Percentiles rank a stretch among this genome's conserved stretches.
Evolutionary conservation across 2,888 invertebrate species (phyloP).

Genomic region (Hyalella azteca): DNA sequence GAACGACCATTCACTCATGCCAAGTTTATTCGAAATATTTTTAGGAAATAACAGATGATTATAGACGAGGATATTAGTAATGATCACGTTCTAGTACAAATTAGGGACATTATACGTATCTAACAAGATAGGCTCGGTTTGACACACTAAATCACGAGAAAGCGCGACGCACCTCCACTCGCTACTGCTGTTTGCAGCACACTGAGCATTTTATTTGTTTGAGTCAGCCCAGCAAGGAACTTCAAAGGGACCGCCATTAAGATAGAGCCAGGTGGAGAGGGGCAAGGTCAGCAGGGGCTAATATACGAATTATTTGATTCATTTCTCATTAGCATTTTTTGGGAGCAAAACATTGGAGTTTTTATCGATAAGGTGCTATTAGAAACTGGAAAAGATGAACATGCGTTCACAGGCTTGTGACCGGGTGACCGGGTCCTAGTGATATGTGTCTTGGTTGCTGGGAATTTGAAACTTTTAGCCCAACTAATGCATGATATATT

Average conservation of each 20-base stretch:
- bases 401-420: too few species aligned
- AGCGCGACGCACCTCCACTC: neutral
- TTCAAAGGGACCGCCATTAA: slow-evolving; percentile 37
- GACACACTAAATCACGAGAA: neutral
- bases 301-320: neutral
- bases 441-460: too few species aligned
- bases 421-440: too few species aligned
- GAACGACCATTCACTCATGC: neutral
- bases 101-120: neutral
- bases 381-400: too few species aligned
- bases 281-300: neutral
- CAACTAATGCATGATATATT: too few species aligned
- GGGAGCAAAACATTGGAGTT: too few species aligned
- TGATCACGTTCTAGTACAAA: neutral
- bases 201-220: slow-evolving; percentile 30
- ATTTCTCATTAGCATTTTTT: too few species aligned
- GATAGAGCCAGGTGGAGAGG: slow-evolving; percentile 3
- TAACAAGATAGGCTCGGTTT: neutral
- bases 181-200: slow-evolving; percentile 30
- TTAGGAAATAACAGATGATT: too few species aligned
- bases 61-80: too few species aligned
- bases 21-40: too few species aligned
- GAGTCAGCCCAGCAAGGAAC: slow-evolving; percentile 8
- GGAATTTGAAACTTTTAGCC: too few species aligned
- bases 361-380: too few species aligned